A percentile compares a stretch with the other conserved stretches of the same genome.
Evolutionary conservation across 2,888 invertebrate species (phyloP).

Genomic region (Lordiphosa fenestrarum): DNA sequence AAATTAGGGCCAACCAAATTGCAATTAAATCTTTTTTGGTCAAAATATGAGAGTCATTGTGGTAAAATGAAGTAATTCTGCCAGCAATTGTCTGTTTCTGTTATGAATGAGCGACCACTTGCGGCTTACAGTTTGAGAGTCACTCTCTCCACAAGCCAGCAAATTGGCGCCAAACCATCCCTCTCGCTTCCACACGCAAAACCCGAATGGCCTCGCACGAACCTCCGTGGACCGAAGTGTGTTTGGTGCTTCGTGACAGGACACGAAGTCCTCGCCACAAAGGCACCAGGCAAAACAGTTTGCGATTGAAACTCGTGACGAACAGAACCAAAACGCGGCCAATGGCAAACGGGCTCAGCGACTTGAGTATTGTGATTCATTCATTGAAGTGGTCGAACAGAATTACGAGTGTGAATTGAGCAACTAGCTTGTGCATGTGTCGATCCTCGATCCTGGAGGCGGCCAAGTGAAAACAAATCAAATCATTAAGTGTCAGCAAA

Average conservation of each 20-base stretch:
- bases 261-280: conserved; percentile 47
- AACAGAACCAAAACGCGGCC: conserved; percentile 67
- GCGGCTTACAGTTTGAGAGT: conserved; percentile 58
- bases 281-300: conserved; percentile 68
- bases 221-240: conserved; percentile 11
- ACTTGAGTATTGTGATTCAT: conserved; percentile 32
- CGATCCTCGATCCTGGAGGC: conserved; percentile 44
- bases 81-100: no score
- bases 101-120: conserved; percentile 7
- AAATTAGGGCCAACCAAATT: no score
- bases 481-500: conserved; percentile 52
- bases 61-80: no score
- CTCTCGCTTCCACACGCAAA: conserved; percentile 26
- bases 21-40: no score
- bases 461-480: conserved; percentile 29
- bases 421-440: conserved; percentile 12
- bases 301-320: conserved; percentile 77
- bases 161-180: conserved; percentile 74
- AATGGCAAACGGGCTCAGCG: conserved; percentile 54
- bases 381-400: conserved; percentile 28
- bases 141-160: conserved; percentile 49
- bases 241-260: conserved; percentile 26
- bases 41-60: no score
- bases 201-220: conserved; percentile 39
- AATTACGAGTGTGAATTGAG: conserved; percentile 20